phyloP scores from a whole-genome alignment of 1,140 invertebrate species.

The Temnothorax nylanderi region DNA sequence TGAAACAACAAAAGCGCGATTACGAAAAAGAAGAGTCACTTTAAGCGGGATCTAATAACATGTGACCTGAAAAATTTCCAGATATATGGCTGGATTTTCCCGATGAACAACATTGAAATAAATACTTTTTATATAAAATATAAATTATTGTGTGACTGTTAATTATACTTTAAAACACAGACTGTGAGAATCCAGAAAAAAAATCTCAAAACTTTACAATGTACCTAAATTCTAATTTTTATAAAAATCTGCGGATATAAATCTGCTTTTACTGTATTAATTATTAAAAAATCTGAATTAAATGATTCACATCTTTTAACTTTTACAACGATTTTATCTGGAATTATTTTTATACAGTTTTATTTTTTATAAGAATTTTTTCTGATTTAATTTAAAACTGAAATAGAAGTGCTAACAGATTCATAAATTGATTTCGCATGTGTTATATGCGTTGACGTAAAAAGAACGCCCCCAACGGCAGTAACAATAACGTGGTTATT shows the following conservation, averaged over 20 bases:
- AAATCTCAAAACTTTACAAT: not conserved
- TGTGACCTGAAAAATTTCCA: not conserved
- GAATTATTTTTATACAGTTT: not conserved
- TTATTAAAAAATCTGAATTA: not conserved
- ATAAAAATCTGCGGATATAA: not conserved
- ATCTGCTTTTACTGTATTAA: not conserved
- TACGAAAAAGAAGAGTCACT: slow-evolving; percentile 14
- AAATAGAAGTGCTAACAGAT: not conserved
- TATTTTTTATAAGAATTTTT: not conserved
- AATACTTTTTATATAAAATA: slow-evolving; percentile 26
- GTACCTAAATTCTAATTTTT: not conserved
- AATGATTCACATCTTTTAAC: not conserved
- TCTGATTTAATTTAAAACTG: not conserved
- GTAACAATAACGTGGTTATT: slow-evolving; percentile 51
- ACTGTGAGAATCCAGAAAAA: not conserved
- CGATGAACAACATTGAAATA: not conserved
- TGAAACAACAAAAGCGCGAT: slow-evolving; percentile 50
- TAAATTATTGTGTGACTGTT: not conserved
- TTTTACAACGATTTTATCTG: not conserved
- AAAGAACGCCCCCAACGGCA: not conserved
- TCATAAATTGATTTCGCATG: slow-evolving; percentile 23
- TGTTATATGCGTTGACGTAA: not conserved
- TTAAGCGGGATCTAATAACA: slow-evolving; percentile 34
- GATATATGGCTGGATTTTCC: not conserved
- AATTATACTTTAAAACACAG: not conserved